Conservation (phyloP, 1,140 invertebrate genomes). For the Orussus abietinus region DNA sequence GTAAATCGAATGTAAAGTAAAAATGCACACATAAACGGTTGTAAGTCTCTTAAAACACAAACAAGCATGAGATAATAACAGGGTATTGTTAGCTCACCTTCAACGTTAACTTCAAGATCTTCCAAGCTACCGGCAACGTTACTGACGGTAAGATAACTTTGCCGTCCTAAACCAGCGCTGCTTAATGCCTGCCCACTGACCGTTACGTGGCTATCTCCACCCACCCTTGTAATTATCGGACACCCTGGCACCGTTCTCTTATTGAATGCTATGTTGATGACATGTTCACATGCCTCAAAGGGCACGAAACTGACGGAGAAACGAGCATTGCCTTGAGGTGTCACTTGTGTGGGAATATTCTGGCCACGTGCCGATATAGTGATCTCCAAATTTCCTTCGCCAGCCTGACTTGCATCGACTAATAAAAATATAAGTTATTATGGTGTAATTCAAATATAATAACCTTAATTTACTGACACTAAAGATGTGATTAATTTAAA, state of each 20-base stretch:
- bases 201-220: constrained; percentile 68
- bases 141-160: constrained; percentile 63
- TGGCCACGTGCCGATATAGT: constrained; percentile 90
- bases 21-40: too few species aligned
- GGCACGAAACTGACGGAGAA: constrained; percentile 96
- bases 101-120: constrained; percentile 90
- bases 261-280: constrained; percentile 96
- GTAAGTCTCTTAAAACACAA: constrained; percentile 14
- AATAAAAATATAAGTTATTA: constrained; percentile 21
- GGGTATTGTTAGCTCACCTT: constrained; percentile 72
- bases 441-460: constrained; percentile 1
- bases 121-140: constrained; percentile 78
- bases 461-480: background rate
- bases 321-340: constrained; percentile 81
- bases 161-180: constrained; percentile 60
- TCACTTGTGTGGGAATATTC: constrained; percentile 96
- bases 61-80: constrained; percentile 11
- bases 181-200: constrained; percentile 66
- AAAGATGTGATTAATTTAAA: constrained; percentile 5
- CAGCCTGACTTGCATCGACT: constrained; percentile 94
- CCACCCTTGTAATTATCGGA: constrained; percentile 72
- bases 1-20: too few species aligned
- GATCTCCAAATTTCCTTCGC: constrained; percentile 97
- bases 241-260: constrained; percentile 79
- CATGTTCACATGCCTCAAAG: constrained; percentile 87